Conservation (phyloP, 1,140 invertebrate species). For the Nylanderia fulva region DNA sequence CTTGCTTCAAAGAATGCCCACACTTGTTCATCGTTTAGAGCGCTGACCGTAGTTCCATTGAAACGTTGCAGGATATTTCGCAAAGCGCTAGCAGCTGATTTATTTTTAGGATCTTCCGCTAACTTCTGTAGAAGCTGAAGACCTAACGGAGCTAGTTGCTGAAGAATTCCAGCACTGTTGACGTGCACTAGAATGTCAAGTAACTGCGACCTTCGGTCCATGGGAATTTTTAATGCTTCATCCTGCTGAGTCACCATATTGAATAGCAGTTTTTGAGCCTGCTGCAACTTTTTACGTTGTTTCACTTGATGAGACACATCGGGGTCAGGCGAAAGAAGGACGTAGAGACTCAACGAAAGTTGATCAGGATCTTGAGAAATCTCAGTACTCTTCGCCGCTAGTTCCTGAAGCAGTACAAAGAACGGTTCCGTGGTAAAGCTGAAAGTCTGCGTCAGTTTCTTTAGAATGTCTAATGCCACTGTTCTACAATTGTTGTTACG, state of each 20-base stretch:
- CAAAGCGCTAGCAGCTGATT: slow-evolving; percentile 74
- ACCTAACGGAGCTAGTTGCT: slow-evolving; percentile 77
- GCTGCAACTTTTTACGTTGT: slow-evolving; percentile 76
- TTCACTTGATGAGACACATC: slow-evolving; percentile 80
- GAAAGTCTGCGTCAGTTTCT: slow-evolving; percentile 74
- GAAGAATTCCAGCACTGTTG: slow-evolving; percentile 86
- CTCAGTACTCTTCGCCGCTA: slow-evolving; percentile 83
- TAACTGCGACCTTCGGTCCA: slow-evolving; percentile 84
- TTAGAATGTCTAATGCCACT: slow-evolving; percentile 76
- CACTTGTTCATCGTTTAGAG: slow-evolving; percentile 79
- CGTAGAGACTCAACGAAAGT: slow-evolving; percentile 85
- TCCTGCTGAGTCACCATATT: slow-evolving; percentile 67
- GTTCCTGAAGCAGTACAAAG: slow-evolving; percentile 77
- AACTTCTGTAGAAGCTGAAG: slow-evolving; percentile 71
- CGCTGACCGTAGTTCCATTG: slow-evolving; percentile 77
- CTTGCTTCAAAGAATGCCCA: slow-evolving; percentile 81
- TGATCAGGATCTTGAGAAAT: slow-evolving; percentile 89
- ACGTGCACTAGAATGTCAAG: slow-evolving; percentile 86
- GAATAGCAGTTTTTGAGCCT: slow-evolving; percentile 77
- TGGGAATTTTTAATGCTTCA: slow-evolving; percentile 74
- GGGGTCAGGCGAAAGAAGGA: slow-evolving; percentile 85
- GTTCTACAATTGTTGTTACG: slow-evolving; percentile 74
- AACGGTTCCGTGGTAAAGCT: slow-evolving; percentile 73
- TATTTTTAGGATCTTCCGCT: slow-evolving; percentile 47
- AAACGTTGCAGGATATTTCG: slow-evolving; percentile 82